A percentile compares a stretch with the other conserved stretches of the same genome.
These are phyloP conservation scores for Camptogramma bilineatum DNA, from an alignment of 2,888 invertebrate species.

Conservation along the genomic window DNA sequence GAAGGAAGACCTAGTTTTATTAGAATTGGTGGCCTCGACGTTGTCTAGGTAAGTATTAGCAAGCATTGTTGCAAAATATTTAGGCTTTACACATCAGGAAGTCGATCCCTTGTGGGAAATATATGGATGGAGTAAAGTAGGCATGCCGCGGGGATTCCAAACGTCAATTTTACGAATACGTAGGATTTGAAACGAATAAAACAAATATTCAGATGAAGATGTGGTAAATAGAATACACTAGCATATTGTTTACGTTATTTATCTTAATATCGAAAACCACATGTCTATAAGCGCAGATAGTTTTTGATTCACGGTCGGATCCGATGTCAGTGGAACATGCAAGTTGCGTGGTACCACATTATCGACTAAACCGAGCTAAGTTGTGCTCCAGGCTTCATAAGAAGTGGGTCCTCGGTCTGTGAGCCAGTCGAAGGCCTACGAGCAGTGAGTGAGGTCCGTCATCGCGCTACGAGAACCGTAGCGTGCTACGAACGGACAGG, in stretches of 20 bases:
- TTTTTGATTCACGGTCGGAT: conserved; percentile 29
- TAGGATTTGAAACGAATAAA: too few relatives aligned
- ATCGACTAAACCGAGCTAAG: conserved; percentile 40
- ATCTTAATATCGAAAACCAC: conserved; percentile 8
- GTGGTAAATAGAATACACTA: too few relatives aligned
- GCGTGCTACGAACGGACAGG: conserved; percentile 10
- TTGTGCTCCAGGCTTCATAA: conserved; percentile 15
- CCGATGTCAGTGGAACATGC: conserved; percentile 32
- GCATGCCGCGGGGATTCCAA: too few relatives aligned
- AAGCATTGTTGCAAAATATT: neutral
- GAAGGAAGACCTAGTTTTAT: neutral
- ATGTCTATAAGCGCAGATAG: conserved; percentile 24
- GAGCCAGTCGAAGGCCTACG: neutral
- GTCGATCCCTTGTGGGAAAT: too few relatives aligned
- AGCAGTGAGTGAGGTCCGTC: conserved; percentile 8
- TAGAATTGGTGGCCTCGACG: neutral
- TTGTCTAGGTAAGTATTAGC: neutral
- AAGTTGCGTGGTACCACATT: conserved; percentile 37
- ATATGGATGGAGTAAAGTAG: too few relatives aligned
- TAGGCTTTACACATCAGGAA: too few relatives aligned
- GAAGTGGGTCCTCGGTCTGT: neutral
- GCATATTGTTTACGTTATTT: too few relatives aligned
- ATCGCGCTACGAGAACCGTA: conserved; percentile 15
- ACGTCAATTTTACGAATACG: too few relatives aligned
- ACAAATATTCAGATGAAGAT: too few relatives aligned